phyloP scores from a whole-genome alignment of 2,888 invertebrate genomes.

The Cynaeus angustus region DNA sequence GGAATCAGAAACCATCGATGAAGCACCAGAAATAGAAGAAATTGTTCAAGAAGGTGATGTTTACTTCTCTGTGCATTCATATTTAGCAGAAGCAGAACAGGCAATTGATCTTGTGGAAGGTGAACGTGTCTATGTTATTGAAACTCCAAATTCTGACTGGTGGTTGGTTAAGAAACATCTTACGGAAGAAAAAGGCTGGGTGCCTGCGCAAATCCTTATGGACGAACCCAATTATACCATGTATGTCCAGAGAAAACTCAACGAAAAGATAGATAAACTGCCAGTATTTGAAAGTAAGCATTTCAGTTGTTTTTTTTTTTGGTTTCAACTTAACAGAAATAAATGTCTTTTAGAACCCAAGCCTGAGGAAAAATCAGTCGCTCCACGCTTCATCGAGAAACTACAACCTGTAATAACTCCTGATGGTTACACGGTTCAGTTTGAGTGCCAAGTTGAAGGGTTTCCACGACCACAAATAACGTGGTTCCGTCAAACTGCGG shows the following conservation, averaged over 20 bases:
- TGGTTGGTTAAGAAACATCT: slow-evolving; percentile 93
- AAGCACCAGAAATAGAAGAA: slow-evolving; percentile 66
- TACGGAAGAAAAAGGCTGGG: slow-evolving; percentile 94
- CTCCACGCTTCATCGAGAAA: slow-evolving; percentile 90
- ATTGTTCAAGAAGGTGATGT: slow-evolving; percentile 81
- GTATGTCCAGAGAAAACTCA: slow-evolving; percentile 90
- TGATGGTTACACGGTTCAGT: slow-evolving; percentile 96
- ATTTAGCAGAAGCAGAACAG: slow-evolving; percentile 90
- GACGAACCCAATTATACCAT: slow-evolving; percentile 86
- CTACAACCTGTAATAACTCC: slow-evolving; percentile 88
- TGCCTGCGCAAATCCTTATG: slow-evolving; percentile 92
- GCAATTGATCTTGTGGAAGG: slow-evolving; percentile 93
- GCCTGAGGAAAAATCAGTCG: slow-evolving; percentile 84
- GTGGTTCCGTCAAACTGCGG: slow-evolving; percentile 96
- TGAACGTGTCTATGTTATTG: slow-evolving; percentile 87
- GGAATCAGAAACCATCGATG: slow-evolving; percentile 66
- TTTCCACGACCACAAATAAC: slow-evolving; percentile 95
- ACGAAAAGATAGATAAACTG: slow-evolving; percentile 92
- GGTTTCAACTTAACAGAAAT: neutral
- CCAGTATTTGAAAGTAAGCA: slow-evolving; percentile 93
- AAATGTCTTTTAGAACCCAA: slow-evolving; percentile 78
- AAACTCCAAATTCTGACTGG: slow-evolving; percentile 91
- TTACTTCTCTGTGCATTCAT: slow-evolving; percentile 88
- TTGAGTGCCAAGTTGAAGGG: slow-evolving; percentile 97
- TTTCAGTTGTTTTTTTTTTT: neutral